Base-by-base conservation (phyloP, 2,888 invertebrate species). In the Nemurella pictetii region DNA sequence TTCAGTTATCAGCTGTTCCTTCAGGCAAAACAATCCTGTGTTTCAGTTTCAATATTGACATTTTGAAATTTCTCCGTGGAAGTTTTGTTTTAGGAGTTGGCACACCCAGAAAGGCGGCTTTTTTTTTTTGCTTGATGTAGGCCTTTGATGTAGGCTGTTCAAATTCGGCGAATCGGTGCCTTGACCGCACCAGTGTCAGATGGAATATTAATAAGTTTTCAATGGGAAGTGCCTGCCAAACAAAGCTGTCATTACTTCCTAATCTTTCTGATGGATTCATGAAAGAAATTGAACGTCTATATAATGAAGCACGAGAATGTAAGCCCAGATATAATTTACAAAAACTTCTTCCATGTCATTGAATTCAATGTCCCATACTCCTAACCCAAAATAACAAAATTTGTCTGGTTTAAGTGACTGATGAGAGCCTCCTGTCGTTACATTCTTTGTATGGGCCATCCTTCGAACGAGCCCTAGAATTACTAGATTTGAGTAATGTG, bases 381-480 rank as follows among this genome's bases (percentile, higher is more conserved):
- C 5, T 82, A 26, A n/a, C n/a, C 20, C 27, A 55, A 36, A 26
- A 7, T 75, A 12, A 75, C 15, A 30, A 25, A 3, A 35, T 78
- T 3, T 78, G 2, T 26, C 28, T 32, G 4, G 20, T 86, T 84
- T 2, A 72, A 86, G 86, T 87, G 15, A 85, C 83, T 73, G 87
- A 87, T 35, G 86, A 84, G 55, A 77, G 77, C 27, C 78, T 87
- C 20, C 83, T 87, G 12, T 85, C 85, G 12, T 83, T 87, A 26
- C 82, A 86, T 84, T 84, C 87, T 9, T 77, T 87, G 15, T 87
- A 85, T 85, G 87, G 87, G 20, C 83, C 77, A 9, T 81, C 86
- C 5, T n/a, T 85, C 20, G 86, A 87, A 75, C 85, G 84, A 81
- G 87, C 87, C 9, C 27, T 87, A 26, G 87, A 87, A 83, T 78